phyloP scores from a whole-genome alignment of 2,113 vertebrate genomes.

The Pollachius pollachius region DNA sequence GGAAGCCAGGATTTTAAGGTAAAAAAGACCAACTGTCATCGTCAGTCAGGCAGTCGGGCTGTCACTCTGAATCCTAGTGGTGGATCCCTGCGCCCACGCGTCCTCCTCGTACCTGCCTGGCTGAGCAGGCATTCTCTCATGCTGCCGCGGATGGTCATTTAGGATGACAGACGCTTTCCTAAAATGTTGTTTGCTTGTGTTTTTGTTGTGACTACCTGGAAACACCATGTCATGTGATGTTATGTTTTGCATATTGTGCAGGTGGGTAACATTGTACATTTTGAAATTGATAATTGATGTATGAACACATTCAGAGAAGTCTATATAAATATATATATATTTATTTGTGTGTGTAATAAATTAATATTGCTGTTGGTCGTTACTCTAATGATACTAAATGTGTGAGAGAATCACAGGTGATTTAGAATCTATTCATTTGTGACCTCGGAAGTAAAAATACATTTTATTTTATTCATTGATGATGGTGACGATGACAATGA shows the following conservation, averaged over 20 bases:
- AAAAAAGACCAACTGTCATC: too few species aligned
- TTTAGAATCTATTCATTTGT: constrained; percentile 10
- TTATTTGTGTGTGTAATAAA: neutral
- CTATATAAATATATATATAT: neutral
- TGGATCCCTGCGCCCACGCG: too few species aligned
- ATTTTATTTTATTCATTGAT: constrained; percentile 38
- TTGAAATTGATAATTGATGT: neutral
- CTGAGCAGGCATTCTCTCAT: too few species aligned
- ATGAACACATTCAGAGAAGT: neutral
- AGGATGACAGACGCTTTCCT: neutral
- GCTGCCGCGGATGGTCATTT: neutral
- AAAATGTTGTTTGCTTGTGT: neutral
- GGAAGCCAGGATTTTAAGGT: too few species aligned
- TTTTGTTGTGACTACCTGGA: neutral
- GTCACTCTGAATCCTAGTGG: constrained; percentile 33
- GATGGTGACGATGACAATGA: constrained; percentile 8
- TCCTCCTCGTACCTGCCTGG: constrained; percentile 23
- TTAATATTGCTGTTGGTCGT: neutral
- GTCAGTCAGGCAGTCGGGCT: constrained; percentile 8
- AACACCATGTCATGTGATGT: neutral
- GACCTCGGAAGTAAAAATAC: too few species aligned
- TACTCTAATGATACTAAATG: neutral
- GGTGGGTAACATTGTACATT: neutral
- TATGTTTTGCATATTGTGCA: neutral
- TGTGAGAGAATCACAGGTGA: neutral